Evolutionary conservation across 2,797 vertebrate genomes (phyloP).

Genomic region (Danio tinwini): DNA sequence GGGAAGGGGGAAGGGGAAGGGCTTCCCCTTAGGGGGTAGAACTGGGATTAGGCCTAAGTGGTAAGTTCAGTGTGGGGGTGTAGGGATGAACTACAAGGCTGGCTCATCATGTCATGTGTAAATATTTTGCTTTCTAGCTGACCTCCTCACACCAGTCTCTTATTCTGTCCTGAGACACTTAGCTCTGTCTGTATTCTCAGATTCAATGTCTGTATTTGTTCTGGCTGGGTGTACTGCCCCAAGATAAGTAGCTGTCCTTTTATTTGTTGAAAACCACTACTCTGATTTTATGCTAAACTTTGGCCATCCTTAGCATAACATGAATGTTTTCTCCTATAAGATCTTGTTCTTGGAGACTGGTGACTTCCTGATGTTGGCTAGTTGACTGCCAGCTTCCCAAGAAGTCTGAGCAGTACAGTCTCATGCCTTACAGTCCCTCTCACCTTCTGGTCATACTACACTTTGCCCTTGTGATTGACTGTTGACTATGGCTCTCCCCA

Average conservation of each 20-base stretch:
- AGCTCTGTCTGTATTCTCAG: too few species aligned
- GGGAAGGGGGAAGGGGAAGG: too few species aligned
- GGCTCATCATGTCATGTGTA: background rate
- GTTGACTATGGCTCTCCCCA: background rate
- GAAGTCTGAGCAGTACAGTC: too few species aligned
- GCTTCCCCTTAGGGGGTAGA: too few species aligned
- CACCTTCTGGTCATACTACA: too few species aligned
- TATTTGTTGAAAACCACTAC: too few species aligned
- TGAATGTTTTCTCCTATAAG: too few species aligned
- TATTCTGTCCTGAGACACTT: background rate
- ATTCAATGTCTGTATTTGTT: background rate
- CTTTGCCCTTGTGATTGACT: background rate
- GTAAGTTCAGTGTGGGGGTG: background rate
- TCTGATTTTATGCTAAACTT: too few species aligned
- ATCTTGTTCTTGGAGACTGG: too few species aligned
- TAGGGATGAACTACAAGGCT: background rate
- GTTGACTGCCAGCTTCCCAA: constrained; percentile 8
- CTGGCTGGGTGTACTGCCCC: background rate
- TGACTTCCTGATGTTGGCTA: too few species aligned
- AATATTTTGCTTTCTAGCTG: background rate
- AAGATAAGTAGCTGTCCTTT: constrained; percentile 1
- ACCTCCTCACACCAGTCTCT: background rate
- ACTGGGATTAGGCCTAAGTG: too few species aligned
- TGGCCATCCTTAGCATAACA: too few species aligned
- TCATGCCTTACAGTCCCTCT: background rate